Conservation (phyloP, 2,888 invertebrate genomes). For the Bimastos eiseni region DNA sequence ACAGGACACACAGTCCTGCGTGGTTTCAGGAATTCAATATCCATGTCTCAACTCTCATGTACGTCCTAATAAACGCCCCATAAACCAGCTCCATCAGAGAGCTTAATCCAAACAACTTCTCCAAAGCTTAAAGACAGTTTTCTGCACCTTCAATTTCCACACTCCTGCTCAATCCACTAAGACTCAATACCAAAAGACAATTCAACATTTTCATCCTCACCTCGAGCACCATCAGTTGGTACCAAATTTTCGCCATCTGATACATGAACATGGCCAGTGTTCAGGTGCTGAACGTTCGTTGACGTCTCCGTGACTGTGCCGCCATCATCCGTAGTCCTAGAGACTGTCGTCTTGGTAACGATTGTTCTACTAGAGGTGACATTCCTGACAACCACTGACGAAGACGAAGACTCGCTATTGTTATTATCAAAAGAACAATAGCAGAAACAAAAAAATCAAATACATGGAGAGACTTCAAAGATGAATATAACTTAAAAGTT, state of each 20-base stretch:
- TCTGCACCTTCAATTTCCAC: no score
- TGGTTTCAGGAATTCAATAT: no score
- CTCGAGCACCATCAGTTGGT: neutral
- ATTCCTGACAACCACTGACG: slow-evolving; percentile 25
- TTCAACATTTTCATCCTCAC: neutral
- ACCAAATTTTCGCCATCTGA: neutral
- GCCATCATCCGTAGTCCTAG: slow-evolving; percentile 25
- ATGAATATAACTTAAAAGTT: neutral
- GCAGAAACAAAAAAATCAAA: neutral
- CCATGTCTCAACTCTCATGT: no score
- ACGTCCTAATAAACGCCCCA: no score
- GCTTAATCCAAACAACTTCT: no score
- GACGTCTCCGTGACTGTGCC: slow-evolving; percentile 26
- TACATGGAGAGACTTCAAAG: neutral
- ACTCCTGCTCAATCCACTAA: neutral
- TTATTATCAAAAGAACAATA: neutral
- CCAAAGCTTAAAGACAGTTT: no score
- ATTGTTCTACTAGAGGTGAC: slow-evolving; percentile 29
- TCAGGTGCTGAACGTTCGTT: slow-evolving; percentile 26
- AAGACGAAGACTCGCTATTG: neutral
- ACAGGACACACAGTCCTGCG: no score
- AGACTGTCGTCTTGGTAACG: slow-evolving; percentile 28
- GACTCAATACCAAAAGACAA: neutral
- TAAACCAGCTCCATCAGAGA: no score
- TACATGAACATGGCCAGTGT: neutral